These are phyloP conservation scores for Stegodyphus dumicola DNA, from an alignment of 1,140 invertebrate genomes.

Conservation along the genomic window DNA sequence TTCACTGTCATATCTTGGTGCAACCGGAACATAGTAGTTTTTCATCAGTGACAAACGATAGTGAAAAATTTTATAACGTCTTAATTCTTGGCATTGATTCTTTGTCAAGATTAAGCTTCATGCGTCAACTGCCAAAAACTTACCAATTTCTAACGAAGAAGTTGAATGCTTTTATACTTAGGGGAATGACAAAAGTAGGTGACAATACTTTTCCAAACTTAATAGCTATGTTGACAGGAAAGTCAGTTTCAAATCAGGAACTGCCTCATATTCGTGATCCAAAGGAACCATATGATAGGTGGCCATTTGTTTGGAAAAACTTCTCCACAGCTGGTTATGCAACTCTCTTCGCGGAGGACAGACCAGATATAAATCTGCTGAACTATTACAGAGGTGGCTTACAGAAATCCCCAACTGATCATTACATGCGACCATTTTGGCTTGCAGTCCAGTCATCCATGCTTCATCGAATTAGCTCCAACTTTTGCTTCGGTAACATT, in stretches of 20 bases:
- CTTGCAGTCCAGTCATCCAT: constrained; percentile 60
- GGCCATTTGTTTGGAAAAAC: constrained; percentile 64
- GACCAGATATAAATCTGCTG: constrained; percentile 62
- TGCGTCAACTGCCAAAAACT: constrained; percentile 65
- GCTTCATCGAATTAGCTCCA: constrained; percentile 54
- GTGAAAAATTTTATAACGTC: constrained; percentile 52
- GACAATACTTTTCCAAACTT: constrained; percentile 71
- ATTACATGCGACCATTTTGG: constrained; percentile 65
- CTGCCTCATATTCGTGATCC: constrained; percentile 24
- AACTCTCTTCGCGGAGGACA: constrained; percentile 64
- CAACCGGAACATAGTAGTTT: background rate
- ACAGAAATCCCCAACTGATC: constrained; percentile 62
- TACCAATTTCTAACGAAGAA: constrained; percentile 80
- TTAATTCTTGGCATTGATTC: constrained; percentile 66
- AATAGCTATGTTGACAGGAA: constrained; percentile 67
- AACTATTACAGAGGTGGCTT: constrained; percentile 64
- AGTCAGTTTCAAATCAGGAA: constrained; percentile 42
- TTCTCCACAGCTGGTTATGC: constrained; percentile 62
- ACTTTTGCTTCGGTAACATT: constrained; percentile 60
- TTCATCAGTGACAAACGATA: background rate
- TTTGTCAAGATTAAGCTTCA: constrained; percentile 64
- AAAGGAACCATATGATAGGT: constrained; percentile 47
- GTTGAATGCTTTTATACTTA: constrained; percentile 76
- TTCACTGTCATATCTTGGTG: constrained; percentile 42
- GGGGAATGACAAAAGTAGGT: constrained; percentile 69